Evolutionary conservation across 2,797 vertebrate genomes (phyloP).

Genomic region (Triplophysa yarkandensis): DNA sequence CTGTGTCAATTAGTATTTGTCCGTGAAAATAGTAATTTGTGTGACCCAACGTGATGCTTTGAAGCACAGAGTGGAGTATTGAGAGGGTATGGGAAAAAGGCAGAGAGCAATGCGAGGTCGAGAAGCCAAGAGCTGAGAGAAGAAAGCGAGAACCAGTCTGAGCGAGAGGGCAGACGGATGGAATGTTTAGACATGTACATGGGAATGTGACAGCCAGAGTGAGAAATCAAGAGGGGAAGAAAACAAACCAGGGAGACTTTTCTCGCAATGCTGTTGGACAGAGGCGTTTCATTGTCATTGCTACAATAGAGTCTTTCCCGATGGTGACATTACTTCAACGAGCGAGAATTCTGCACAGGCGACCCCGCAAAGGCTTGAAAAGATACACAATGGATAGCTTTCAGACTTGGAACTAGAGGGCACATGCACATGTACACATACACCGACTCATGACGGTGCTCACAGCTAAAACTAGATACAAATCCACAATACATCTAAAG

Average conservation of each 20-base stretch:
- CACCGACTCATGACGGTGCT: slow-evolving; percentile 65
- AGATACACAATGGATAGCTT: slow-evolving; percentile 79
- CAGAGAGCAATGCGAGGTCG: slow-evolving; percentile 56
- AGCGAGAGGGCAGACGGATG: slow-evolving; percentile 75
- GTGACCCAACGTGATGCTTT: slow-evolving; percentile 19
- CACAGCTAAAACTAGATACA: slow-evolving; percentile 64
- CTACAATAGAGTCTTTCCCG: slow-evolving; percentile 84
- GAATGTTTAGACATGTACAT: slow-evolving; percentile 78
- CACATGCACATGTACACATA: slow-evolving; percentile 70
- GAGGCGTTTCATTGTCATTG: slow-evolving; percentile 84
- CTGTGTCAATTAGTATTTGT: slow-evolving; percentile 23
- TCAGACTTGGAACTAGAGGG: slow-evolving; percentile 74
- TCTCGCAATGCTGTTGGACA: slow-evolving; percentile 76
- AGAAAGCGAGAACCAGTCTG: slow-evolving; percentile 60
- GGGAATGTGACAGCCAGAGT: slow-evolving; percentile 81
- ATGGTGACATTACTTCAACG: slow-evolving; percentile 93
- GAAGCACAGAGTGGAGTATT: slow-evolving; percentile 23
- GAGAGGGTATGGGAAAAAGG: slow-evolving; percentile 49
- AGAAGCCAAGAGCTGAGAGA: slow-evolving; percentile 66
- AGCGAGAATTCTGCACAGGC: slow-evolving; percentile 90
- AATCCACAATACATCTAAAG: slow-evolving; percentile 46
- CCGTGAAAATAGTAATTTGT: slow-evolving; percentile 39
- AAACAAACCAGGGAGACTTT: slow-evolving; percentile 81
- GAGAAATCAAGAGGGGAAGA: slow-evolving; percentile 77
- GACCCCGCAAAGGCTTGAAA: slow-evolving; percentile 76